These are phyloP conservation scores for Eilema caniola DNA, from an alignment of 2,888 invertebrate genomes.

Conservation along the genomic window DNA sequence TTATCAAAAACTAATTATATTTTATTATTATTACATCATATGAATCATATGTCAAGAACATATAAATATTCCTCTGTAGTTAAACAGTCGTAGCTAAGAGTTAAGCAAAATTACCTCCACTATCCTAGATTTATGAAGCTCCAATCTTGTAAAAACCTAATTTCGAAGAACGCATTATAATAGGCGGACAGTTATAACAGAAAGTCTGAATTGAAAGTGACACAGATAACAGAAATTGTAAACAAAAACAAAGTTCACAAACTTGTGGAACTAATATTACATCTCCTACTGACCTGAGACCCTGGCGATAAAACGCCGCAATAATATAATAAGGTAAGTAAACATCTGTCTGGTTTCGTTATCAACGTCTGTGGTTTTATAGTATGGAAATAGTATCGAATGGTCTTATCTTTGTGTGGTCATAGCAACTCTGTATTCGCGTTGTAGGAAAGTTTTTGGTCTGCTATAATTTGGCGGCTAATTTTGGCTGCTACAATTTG, in stretches of 20 bases:
- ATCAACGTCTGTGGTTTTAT: not conserved
- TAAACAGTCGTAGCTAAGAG: not conserved
- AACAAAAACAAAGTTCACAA: not conserved
- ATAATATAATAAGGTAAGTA: not conserved
- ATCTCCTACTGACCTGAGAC: slow-evolving; percentile 11
- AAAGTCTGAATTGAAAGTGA: not conserved
- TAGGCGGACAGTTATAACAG: not conserved
- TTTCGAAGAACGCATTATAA: not conserved
- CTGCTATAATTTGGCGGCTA: too few relatives aligned
- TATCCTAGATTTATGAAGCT: not conserved
- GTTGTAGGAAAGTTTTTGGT: not conserved
- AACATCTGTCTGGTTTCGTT: not conserved
- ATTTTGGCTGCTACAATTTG: too few relatives aligned
- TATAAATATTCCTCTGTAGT: not conserved
- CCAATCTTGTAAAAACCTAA: not conserved
- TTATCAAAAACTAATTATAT: not conserved
- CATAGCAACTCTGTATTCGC: not conserved
- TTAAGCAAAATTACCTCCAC: not conserved
- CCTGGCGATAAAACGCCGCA: not conserved
- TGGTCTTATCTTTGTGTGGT: slow-evolving; percentile 1
- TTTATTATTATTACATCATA: slow-evolving; percentile 1
- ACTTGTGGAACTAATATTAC: not conserved
- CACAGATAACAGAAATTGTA: not conserved
- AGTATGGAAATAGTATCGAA: not conserved
- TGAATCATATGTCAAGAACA: not conserved